Percentiles rank a stretch among this genome's conserved stretches.
Conservation (phyloP, 2,888 invertebrate genomes). For the Meliscaeva auricollis region DNA sequence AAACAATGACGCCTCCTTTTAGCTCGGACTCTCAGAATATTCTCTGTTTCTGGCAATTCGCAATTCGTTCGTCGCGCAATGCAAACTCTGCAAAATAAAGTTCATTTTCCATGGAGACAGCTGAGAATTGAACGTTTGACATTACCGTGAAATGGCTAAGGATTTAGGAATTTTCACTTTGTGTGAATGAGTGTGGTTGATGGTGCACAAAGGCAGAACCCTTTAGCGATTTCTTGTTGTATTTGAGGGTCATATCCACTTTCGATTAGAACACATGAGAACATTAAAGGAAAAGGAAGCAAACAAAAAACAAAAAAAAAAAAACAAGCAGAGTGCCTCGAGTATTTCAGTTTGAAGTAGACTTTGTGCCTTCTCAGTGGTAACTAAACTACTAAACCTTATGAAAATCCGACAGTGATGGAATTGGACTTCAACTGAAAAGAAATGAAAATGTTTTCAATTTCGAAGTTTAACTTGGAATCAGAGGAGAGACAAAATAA, state of each 20-base stretch:
- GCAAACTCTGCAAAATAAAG: slow-evolving; percentile 54
- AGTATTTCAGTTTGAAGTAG: neutral
- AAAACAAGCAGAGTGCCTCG: neutral
- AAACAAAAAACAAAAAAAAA: too few species aligned
- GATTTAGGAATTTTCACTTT: slow-evolving; percentile 57
- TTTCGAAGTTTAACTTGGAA: neutral
- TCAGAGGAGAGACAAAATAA: too few species aligned
- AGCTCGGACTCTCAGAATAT: neutral
- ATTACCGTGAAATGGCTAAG: slow-evolving; percentile 55
- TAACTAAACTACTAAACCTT: neutral
- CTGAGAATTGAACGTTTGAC: slow-evolving; percentile 63
- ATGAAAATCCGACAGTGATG: slow-evolving; percentile 20
- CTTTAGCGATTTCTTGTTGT: neutral
- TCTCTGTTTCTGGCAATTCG: slow-evolving; percentile 60
- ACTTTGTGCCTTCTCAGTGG: neutral
- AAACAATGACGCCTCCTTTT: slow-evolving; percentile 26
- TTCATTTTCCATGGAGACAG: slow-evolving; percentile 61
- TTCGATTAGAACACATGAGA: slow-evolving; percentile 17
- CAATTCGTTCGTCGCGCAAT: slow-evolving; percentile 9
- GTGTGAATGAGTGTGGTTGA: slow-evolving; percentile 21
- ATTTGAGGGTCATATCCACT: neutral
- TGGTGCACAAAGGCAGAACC: neutral
- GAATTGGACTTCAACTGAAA: slow-evolving; percentile 13
- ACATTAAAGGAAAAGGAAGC: too few species aligned
- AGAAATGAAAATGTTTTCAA: neutral